Conservation (phyloP, 1,140 invertebrate species). For the Scaptomyza pallida region DNA sequence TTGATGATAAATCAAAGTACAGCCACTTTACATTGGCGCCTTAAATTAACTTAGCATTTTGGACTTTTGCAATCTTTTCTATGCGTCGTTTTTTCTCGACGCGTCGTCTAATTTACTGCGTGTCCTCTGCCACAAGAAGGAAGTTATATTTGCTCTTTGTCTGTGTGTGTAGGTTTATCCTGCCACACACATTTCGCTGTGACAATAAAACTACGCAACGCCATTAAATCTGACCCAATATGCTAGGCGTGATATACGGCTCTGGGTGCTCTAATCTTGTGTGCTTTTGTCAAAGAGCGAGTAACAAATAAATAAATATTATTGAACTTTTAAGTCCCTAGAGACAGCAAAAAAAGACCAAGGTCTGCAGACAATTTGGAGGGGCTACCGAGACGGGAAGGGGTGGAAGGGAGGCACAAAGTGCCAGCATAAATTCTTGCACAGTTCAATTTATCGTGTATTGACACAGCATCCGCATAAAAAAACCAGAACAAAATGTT, state of each 20-base stretch:
- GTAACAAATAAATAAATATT: constrained; percentile 82
- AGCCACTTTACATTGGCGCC: constrained; percentile 53
- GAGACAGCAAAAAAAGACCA: constrained; percentile 19
- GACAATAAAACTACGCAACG: constrained; percentile 56
- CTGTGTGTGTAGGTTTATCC: constrained; percentile 10
- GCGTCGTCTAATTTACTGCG: constrained; percentile 56
- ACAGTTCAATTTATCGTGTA: constrained; percentile 80
- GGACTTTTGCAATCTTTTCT: constrained; percentile 44
- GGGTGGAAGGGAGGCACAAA: constrained; percentile 52
- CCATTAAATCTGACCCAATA: constrained; percentile 64
- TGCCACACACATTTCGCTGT: constrained; percentile 16
- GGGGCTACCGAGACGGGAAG: neutral
- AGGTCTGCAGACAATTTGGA: constrained; percentile 54
- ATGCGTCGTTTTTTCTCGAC: no score
- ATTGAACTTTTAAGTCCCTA: constrained; percentile 79
- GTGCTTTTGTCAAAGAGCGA: constrained; percentile 77
- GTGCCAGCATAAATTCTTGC: constrained; percentile 77
- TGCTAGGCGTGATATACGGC: constrained; percentile 68
- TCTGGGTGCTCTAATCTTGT: constrained; percentile 63
- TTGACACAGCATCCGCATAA: constrained; percentile 76
- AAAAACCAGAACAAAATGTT: constrained; percentile 64
- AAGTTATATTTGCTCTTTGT: neutral
- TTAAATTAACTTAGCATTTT: constrained; percentile 67
- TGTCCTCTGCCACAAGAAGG: constrained; percentile 23
- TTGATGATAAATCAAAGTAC: constrained; percentile 55